phyloP scores from a whole-genome alignment of 2,888 invertebrate genomes.

The Apotomis turbidana region DNA sequence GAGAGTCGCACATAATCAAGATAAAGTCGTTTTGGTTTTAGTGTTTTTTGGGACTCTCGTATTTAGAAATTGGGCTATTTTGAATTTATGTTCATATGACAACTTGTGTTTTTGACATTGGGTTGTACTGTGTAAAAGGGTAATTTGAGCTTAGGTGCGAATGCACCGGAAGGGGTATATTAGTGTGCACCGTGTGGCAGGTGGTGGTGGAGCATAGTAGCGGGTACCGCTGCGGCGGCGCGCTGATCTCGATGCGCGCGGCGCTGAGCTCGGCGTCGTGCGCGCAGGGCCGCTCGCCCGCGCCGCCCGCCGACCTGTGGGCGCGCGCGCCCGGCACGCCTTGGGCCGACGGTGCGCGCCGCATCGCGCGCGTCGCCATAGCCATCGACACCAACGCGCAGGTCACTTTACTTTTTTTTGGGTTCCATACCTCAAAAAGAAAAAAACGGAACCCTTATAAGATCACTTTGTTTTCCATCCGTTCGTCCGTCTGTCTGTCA shows the following conservation, averaged over 20 bases:
- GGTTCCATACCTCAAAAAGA: too few species aligned
- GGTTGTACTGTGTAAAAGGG: too few species aligned
- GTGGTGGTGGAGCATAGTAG: conserved; percentile 57
- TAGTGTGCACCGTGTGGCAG: conserved; percentile 43
- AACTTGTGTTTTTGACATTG: too few species aligned
- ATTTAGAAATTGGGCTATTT: too few species aligned
- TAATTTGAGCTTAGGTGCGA: too few species aligned
- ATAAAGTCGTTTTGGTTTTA: too few species aligned
- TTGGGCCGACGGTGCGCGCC: conserved; percentile 43
- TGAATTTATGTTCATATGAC: too few species aligned
- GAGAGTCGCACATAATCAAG: too few species aligned
- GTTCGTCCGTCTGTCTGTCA: too few species aligned
- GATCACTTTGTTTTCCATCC: neutral
- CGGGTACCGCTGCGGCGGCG: conserved; percentile 53
- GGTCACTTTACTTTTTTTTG: conserved; percentile 1
- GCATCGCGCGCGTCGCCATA: conserved; percentile 46
- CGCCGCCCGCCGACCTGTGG: conserved; percentile 51
- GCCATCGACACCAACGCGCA: conserved; percentile 31
- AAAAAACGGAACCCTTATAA: too few species aligned
- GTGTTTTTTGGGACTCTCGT: too few species aligned
- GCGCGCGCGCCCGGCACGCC: conserved; percentile 45
- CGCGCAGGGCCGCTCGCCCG: conserved; percentile 50
- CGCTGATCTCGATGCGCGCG: conserved; percentile 59
- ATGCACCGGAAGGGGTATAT: too few species aligned
- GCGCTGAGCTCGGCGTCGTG: conserved; percentile 62